phyloP scores from a whole-genome alignment of 2,888 invertebrate species.

The Pasiphila rectangulata region DNA sequence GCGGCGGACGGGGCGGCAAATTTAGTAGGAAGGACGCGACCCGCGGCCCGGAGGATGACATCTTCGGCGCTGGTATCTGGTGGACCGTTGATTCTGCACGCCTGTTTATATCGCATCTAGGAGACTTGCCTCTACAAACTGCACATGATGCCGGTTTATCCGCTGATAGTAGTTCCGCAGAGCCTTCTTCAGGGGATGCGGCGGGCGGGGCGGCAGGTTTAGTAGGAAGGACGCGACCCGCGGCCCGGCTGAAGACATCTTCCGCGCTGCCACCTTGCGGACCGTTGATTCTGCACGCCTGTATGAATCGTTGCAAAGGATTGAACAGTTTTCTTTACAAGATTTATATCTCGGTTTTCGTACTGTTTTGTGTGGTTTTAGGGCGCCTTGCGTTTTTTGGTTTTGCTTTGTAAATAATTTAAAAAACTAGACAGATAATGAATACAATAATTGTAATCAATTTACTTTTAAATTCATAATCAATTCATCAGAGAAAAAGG shows the following conservation, averaged over 20 bases:
- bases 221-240: conserved; percentile 68
- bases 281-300: conserved; percentile 62
- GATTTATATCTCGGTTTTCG: too few relatives aligned
- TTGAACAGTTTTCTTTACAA: too few relatives aligned
- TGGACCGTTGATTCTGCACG: conserved; percentile 59
- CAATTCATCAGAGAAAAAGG: too few relatives aligned
- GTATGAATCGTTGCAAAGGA: too few relatives aligned
- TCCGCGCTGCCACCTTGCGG: conserved; percentile 49
- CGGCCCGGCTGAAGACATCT: conserved; percentile 61
- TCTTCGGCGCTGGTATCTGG: conserved; percentile 44
- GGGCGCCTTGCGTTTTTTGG: too few relatives aligned
- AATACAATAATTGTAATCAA: too few relatives aligned
- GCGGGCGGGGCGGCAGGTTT: conserved; percentile 63
- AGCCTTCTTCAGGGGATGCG: conserved; percentile 69
- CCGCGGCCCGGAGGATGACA: conserved; percentile 62
- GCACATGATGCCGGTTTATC: conserved; percentile 62
- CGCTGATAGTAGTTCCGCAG: conserved; percentile 62
- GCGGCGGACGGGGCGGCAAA: conserved; percentile 63
- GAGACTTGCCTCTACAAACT: conserved; percentile 62
- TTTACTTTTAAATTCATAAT: too few relatives aligned
- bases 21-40: conserved; percentile 70
- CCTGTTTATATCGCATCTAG: too few relatives aligned
- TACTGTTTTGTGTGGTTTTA: too few relatives aligned
- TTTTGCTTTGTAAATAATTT: too few relatives aligned
- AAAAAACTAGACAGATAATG: too few relatives aligned